Conservation (phyloP, 2,888 invertebrate species). For the Agonopterix subpropinquella region DNA sequence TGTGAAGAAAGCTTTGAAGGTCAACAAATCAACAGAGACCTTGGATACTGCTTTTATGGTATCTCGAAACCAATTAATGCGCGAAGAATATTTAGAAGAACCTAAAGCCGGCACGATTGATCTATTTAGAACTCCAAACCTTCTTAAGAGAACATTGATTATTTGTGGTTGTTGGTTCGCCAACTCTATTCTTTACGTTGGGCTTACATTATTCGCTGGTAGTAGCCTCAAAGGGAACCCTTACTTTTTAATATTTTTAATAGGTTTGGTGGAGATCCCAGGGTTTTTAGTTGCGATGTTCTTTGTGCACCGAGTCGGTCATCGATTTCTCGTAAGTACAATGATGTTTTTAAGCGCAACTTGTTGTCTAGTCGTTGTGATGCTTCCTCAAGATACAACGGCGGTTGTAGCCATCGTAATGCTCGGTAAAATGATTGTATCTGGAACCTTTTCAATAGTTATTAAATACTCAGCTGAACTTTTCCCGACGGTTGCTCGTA, state of each 20-base stretch:
- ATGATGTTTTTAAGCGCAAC: conserved; percentile 88
- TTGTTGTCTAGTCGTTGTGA: conserved; percentile 84
- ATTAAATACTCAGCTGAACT: conserved; percentile 92
- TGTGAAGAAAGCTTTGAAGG: conserved; percentile 82
- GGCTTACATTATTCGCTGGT: conserved; percentile 86
- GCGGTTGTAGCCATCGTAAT: conserved; percentile 80
- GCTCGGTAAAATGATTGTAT: conserved; percentile 88
- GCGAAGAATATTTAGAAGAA: conserved; percentile 58
- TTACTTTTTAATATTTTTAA: conserved; percentile 85
- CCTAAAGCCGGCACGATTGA: conserved; percentile 79
- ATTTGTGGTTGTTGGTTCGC: conserved; percentile 91
- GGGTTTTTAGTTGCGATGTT: conserved; percentile 83
- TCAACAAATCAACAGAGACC: conserved; percentile 78
- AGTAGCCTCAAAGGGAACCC: conserved; percentile 85
- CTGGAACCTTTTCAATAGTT: conserved; percentile 89
- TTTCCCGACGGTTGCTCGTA: conserved; percentile 89
- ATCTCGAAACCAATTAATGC: conserved; percentile 75
- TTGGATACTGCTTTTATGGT: conserved; percentile 80
- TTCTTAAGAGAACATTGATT: conserved; percentile 85
- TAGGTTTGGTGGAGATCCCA: conserved; percentile 87
- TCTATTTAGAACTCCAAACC: conserved; percentile 85
- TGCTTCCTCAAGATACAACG: conserved; percentile 79
- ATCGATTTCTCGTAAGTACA: conserved; percentile 83
- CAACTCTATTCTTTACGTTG: conserved; percentile 91
- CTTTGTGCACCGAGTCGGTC: conserved; percentile 84